Percentiles rank a stretch among this genome's conserved stretches.
phyloP scores from a whole-genome alignment of 2,888 invertebrate species.

The Lochmaea crataegi region DNA sequence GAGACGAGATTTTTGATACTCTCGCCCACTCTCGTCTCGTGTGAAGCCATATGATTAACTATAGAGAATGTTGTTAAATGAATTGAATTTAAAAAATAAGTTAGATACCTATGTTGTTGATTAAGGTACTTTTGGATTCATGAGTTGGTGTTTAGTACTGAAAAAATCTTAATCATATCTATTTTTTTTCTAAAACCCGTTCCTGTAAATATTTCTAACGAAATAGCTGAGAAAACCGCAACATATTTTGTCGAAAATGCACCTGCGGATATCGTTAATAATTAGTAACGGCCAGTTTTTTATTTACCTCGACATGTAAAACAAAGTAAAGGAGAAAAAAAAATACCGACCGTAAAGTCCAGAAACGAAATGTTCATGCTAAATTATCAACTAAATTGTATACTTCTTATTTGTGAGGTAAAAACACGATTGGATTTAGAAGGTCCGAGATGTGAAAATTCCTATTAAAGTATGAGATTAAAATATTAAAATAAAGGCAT shows the following conservation, averaged over 20 bases:
- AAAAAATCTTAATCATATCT: background rate
- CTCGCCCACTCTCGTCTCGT: no score
- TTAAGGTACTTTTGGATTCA: no score
- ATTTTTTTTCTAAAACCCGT: background rate
- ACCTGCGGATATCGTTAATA: constrained; percentile 53
- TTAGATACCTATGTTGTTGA: no score
- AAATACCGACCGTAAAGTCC: constrained; percentile 26
- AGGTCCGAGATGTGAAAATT: constrained; percentile 13
- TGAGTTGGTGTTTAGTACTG: no score
- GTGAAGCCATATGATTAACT: no score
- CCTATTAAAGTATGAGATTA: constrained; percentile 15
- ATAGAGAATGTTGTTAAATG: no score
- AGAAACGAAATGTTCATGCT: constrained; percentile 34
- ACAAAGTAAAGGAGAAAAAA: constrained; percentile 28
- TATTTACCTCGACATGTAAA: constrained; percentile 40
- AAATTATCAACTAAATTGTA: constrained; percentile 30
- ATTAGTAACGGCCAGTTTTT: constrained; percentile 48
- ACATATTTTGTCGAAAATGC: constrained; percentile 45
- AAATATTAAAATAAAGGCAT: constrained; percentile 1
- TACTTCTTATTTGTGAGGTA: constrained; percentile 30
- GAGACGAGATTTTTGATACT: no score
- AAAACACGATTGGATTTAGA: constrained; percentile 18
- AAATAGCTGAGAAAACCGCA: constrained; percentile 51
- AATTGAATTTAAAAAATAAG: no score
- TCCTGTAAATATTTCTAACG: constrained; percentile 39